Percentiles rank a stretch among this genome's conserved stretches.
These are phyloP conservation scores for Beris chalybata DNA, from an alignment of 2,888 invertebrate species.

Conservation along the genomic window DNA sequence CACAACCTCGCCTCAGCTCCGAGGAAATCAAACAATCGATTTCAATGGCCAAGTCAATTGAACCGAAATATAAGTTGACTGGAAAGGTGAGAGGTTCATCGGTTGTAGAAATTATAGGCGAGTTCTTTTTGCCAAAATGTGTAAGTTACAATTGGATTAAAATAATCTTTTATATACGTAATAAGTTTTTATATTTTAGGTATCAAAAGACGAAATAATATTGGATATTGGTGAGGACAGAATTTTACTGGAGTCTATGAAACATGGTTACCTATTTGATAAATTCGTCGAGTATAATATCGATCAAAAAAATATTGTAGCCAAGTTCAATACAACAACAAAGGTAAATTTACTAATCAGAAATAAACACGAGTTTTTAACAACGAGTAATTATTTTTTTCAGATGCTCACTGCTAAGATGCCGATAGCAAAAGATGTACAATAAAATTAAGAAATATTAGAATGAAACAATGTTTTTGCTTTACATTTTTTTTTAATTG, in stretches of 20 bases:
- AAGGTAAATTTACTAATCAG: constrained; percentile 51
- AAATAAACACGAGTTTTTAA: neutral
- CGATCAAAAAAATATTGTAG: constrained; percentile 60
- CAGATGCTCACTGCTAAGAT: constrained; percentile 54
- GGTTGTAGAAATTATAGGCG: constrained; percentile 51
- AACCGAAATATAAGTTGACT: constrained; percentile 63
- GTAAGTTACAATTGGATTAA: constrained; percentile 43
- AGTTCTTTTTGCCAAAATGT: constrained; percentile 54
- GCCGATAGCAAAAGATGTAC: constrained; percentile 42
- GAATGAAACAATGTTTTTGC: too few species aligned
- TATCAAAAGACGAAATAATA: constrained; percentile 64
- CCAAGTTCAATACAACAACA: constrained; percentile 60
- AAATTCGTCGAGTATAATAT: constrained; percentile 70
- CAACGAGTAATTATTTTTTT: constrained; percentile 34
- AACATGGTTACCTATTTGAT: constrained; percentile 65
- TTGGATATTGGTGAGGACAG: constrained; percentile 77
- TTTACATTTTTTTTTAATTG: too few species aligned
- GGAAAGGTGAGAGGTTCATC: constrained; percentile 58
- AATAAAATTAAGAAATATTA: neutral
- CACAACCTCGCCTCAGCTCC: constrained; percentile 25
- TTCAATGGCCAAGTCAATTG: constrained; percentile 48
- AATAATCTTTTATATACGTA: neutral
- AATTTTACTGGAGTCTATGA: constrained; percentile 67
- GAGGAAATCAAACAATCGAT: constrained; percentile 45
- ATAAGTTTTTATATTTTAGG: constrained; percentile 51